A percentile compares a stretch with the other conserved stretches of the same genome.
Conservation (phyloP, 35 echinoderm and acorn worm species). For the Hemicentrotus pulcherrimus region DNA sequence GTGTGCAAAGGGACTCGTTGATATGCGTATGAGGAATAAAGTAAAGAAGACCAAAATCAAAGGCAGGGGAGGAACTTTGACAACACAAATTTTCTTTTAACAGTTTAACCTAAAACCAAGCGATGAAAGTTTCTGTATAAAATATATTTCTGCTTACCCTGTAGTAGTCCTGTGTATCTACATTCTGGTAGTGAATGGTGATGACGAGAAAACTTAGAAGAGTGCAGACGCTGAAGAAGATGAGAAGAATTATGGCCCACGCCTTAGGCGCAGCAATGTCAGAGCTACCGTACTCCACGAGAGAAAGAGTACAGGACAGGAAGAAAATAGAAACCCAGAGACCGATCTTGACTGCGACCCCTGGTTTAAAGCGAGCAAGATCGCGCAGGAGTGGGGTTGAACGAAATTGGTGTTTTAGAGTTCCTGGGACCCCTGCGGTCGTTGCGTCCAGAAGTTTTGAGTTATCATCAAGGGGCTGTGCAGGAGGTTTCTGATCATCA, state of each 20-base stretch:
- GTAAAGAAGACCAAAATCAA: too few relatives aligned
- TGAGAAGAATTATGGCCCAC: slow-evolving; percentile 60
- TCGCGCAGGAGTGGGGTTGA: background rate
- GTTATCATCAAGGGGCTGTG: background rate
- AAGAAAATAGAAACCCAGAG: slow-evolving; percentile 24
- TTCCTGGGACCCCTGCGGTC: background rate
- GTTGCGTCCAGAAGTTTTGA: background rate
- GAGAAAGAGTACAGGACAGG: background rate
- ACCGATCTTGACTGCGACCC: slow-evolving; percentile 1
- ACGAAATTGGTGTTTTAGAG: slow-evolving; percentile 49
- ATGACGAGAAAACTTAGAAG: slow-evolving; percentile 51
- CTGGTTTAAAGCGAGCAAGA: slow-evolving; percentile 17
- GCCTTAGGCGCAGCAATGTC: slow-evolving; percentile 18
- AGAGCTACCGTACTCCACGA: background rate
- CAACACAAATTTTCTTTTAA: too few relatives aligned
- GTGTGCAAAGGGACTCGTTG: too few relatives aligned
- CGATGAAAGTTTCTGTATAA: background rate
- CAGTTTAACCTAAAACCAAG: too few relatives aligned
- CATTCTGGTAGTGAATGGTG: slow-evolving; percentile 55
- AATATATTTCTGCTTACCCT: background rate
- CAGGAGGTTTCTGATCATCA: background rate
- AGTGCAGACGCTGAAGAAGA: slow-evolving; percentile 21
- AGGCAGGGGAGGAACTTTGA: too few relatives aligned
- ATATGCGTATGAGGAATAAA: too few relatives aligned
- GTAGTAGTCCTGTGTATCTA: background rate